phyloP scores from a whole-genome alignment of 92 coral and sea anemone species.

The Anthopleura xanthogrammica region DNA sequence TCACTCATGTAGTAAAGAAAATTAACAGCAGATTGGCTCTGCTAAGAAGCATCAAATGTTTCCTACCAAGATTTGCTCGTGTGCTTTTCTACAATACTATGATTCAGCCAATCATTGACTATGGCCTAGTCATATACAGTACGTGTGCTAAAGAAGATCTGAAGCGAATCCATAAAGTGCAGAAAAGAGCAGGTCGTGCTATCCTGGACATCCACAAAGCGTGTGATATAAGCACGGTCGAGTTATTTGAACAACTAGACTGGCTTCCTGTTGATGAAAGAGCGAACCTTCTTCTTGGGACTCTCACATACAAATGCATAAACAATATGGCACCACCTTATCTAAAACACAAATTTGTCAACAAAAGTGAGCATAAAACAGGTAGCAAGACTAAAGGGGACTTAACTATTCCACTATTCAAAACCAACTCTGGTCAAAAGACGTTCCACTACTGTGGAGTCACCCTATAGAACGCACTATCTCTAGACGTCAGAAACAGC shows the following conservation, averaged over 20 bases:
- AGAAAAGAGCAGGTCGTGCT: background rate
- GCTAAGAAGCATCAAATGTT: background rate
- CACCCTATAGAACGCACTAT: too few species aligned
- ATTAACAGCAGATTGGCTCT: background rate
- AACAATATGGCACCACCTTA: too few species aligned
- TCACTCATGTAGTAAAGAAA: background rate
- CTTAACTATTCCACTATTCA: too few species aligned
- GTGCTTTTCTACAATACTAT: background rate
- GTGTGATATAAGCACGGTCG: background rate
- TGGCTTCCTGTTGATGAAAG: background rate
- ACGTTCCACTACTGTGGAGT: too few species aligned
- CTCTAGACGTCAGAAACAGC: too few species aligned
- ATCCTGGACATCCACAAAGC: background rate
- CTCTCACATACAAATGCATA: too few species aligned
- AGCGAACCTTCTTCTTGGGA: too few species aligned
- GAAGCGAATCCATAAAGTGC: background rate
- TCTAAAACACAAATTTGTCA: too few species aligned
- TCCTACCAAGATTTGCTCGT: background rate
- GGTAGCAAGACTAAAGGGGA: too few species aligned
- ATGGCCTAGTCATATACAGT: background rate
- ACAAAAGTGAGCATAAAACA: too few species aligned
- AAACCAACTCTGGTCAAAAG: too few species aligned
- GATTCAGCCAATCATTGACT: constrained; percentile 7
- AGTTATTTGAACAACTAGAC: background rate
- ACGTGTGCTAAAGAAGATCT: background rate